These are phyloP conservation scores for Daubentonia madagascariensis DNA, from an alignment of 2,113 vertebrate species.

Conservation along the genomic window DNA sequence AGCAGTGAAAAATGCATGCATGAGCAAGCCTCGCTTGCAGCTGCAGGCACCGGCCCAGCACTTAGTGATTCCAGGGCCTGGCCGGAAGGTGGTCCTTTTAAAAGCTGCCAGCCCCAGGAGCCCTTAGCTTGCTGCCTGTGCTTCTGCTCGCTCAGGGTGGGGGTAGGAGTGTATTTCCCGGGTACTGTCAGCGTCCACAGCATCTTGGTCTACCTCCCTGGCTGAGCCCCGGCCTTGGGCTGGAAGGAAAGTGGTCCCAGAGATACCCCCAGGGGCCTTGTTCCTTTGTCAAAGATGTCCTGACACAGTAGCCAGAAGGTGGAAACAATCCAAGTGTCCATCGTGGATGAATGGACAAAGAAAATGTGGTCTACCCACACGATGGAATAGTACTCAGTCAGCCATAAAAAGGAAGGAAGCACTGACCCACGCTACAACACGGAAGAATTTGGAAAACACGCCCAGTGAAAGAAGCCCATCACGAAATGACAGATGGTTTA, in stretches of 20 bases:
- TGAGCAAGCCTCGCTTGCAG: no score
- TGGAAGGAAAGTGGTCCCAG: background rate
- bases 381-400: accelerated
- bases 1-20: background rate
- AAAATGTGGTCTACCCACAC: no score
- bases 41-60: background rate
- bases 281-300: background rate
- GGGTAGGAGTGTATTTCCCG: background rate
- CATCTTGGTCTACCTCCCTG: background rate
- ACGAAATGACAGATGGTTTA: background rate
- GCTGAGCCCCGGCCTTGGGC: background rate
- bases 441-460: no score
- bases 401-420: background rate
- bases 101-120: background rate
- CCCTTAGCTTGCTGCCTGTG: background rate
- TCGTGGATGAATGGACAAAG: accelerated
- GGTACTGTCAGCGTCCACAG: accelerated
- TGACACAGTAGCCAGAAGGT: accelerated
- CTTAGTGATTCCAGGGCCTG: background rate
- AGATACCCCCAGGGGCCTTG: background rate
- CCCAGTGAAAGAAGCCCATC: background rate
- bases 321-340: background rate
- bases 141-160: background rate
- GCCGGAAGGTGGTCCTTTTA: background rate
- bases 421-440: accelerated